Conservation (phyloP, 2,113 vertebrate species). For the Upupa epops region DNA sequence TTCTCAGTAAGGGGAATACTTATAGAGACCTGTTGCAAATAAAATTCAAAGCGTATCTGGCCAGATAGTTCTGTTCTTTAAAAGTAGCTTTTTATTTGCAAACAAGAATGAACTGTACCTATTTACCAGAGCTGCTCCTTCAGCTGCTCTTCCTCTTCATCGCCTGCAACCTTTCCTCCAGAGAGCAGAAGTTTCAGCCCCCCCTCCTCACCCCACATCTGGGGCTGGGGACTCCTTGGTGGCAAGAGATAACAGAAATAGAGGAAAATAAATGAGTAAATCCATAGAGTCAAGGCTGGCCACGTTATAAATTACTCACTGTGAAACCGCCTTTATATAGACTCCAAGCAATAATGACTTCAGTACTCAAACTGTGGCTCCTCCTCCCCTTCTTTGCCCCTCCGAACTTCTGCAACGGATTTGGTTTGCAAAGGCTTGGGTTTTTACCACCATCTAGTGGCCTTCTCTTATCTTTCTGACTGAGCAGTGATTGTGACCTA, state of each 20-base stretch:
- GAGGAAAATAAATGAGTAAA: conserved; percentile 14
- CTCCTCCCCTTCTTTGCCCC: conserved; percentile 43
- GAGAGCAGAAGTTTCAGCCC: conserved; percentile 12
- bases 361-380: conserved; percentile 27
- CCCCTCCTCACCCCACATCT: background rate
- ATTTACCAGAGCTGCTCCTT: conserved; percentile 51
- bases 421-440: background rate
- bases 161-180: background rate
- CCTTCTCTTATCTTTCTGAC: background rate
- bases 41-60: background rate
- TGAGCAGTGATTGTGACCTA: background rate
- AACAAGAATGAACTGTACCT: conserved; percentile 36
- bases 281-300: conserved; percentile 46
- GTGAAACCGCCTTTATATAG: conserved; percentile 68
- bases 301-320: conserved; percentile 42
- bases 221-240: background rate
- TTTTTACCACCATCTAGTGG: conserved; percentile 71
- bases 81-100: background rate
- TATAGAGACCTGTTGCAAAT: background rate
- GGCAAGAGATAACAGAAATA: conserved; percentile 4
- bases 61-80: background rate
- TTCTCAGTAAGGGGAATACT: background rate
- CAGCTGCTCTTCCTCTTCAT: conserved; percentile 5
- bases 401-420: background rate
- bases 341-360: conserved; percentile 53